Percentiles rank a stretch among this genome's conserved stretches.
These are phyloP conservation scores for Spodoptera litura DNA, from an alignment of 1,140 invertebrate genomes.

Conservation along the genomic window DNA sequence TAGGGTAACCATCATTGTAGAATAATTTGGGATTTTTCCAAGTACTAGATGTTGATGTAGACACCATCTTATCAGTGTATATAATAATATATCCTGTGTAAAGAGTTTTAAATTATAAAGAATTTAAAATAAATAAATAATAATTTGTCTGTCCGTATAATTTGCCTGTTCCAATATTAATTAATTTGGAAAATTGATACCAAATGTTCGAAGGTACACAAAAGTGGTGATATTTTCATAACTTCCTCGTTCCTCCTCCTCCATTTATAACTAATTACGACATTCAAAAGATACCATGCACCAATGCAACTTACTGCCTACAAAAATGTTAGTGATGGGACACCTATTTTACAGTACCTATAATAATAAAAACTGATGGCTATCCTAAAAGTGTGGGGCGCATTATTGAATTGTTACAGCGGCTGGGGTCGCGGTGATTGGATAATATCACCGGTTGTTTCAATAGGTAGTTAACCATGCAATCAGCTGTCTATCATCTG, in stretches of 20 bases:
- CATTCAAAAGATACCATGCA: no score
- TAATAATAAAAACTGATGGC: slow-evolving; percentile 46
- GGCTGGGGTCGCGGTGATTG: slow-evolving; percentile 71
- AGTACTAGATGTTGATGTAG: neutral
- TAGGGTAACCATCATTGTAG: neutral
- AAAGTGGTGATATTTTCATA: no score
- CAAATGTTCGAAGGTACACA: no score
- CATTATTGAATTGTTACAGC: slow-evolving; percentile 69
- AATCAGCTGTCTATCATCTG: slow-evolving; percentile 49
- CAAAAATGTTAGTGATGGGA: neutral
- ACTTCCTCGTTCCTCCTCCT: no score
- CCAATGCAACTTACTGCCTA: neutral
- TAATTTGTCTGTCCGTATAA: no score
- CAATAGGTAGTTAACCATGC: slow-evolving; percentile 45
- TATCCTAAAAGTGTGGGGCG: slow-evolving; percentile 49
- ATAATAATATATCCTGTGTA: no score
- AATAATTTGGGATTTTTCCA: slow-evolving; percentile 2
- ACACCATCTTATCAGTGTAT: no score
- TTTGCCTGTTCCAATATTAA: no score
- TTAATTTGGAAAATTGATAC: no score
- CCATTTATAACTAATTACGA: no score
- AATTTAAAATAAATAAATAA: no score
- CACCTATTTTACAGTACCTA: neutral
- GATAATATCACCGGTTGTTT: slow-evolving; percentile 65
- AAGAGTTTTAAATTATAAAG: no score